Evolutionary conservation across 2,888 invertebrate species (phyloP), one percentile per base, ranked within the genome.

Genomic region (Gymnosoma rotundatum): DNA sequence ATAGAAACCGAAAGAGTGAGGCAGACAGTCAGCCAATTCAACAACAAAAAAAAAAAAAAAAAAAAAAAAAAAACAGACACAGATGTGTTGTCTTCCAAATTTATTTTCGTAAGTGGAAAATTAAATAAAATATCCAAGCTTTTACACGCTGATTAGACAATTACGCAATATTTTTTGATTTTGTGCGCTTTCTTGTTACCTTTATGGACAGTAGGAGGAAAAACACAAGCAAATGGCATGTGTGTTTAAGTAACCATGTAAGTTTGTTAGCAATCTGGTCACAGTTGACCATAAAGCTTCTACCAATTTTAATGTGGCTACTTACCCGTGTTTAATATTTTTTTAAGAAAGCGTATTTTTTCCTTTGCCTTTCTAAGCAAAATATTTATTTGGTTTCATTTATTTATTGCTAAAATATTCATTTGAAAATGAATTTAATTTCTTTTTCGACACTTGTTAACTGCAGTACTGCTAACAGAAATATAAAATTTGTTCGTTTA

Each of bases 111-210:
- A 56, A 83, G 54, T 16, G 21, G 2, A 20, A 66, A 61, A 64
- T 67, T 36, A 67, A 63, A 63, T 56, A 58, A 69, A 67, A 73
- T 72, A 50, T 9, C 21, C 60, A 72, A 67, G 73, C 73, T 86
- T 86, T 85, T 86, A 84, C 82, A 86, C 83, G 87, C 84, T 86
- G 86, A 87, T 86, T 86, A 83, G 81, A 64, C 86, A 85, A 85
- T 87, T 87, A 85, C 78, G 83, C 83, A 86, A 78, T 48, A 64
- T 56, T 52, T 21, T 72, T 58, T 20, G 18, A 61, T 45, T 61
- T 45, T 54, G 72, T 36, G 25, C 2, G 14, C n/a, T 48, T 38
- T n/a, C 16, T 42, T 50, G 21, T 60, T 60, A 60, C 66, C 67
- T 42, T 60, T 18, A 38, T 1, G n/a, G 21, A 10, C 20, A 72